A percentile compares a stretch with the other conserved stretches of the same genome.
Conservation (phyloP, 2,888 invertebrate genomes). For the Hirtodrosophila cameraria region DNA sequence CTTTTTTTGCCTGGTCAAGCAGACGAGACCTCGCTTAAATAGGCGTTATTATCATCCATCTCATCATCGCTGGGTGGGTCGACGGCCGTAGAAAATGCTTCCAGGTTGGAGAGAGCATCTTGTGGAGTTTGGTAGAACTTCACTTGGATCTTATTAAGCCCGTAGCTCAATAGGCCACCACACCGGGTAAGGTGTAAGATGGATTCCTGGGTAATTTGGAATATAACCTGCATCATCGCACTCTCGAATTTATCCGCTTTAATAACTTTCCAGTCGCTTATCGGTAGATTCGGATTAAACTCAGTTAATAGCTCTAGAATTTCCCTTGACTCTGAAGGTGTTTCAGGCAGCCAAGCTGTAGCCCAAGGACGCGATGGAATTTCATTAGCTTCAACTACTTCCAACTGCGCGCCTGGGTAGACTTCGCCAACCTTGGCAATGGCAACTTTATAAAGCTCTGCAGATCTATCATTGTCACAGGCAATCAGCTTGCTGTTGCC, state of each 20-base stretch:
- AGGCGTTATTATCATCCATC: background rate
- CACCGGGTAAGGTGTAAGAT: conserved; percentile 7
- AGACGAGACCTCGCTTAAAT: too few species aligned
- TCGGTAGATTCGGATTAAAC: conserved; percentile 13
- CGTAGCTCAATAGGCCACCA: conserved; percentile 17
- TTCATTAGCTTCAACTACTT: conserved; percentile 26
- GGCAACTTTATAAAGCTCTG: conserved; percentile 14
- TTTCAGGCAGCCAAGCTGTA: conserved; percentile 31
- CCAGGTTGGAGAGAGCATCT: conserved; percentile 17
- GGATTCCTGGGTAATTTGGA: conserved; percentile 23
- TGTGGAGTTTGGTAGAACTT: conserved; percentile 7
- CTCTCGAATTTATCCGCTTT: conserved; percentile 24
- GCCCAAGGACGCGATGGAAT: conserved; percentile 28
- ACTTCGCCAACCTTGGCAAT: conserved; percentile 23
- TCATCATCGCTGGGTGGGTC: conserved; percentile 28
- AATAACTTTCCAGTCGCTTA: conserved; percentile 24
- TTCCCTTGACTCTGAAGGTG: conserved; percentile 4
- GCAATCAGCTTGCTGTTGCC: conserved; percentile 23
- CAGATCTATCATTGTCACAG: conserved; percentile 16
- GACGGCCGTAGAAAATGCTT: conserved; percentile 27
- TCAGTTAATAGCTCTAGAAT: conserved; percentile 16
- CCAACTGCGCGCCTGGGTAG: conserved; percentile 26
- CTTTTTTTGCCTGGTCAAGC: too few species aligned
- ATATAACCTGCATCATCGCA: conserved; percentile 23
- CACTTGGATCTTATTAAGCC: conserved; percentile 22